A percentile compares a stretch with the other conserved stretches of the same genome.
These are phyloP conservation scores for Lycophotia porphyrea DNA, from an alignment of 2,888 invertebrate genomes.

Conservation along the genomic window DNA sequence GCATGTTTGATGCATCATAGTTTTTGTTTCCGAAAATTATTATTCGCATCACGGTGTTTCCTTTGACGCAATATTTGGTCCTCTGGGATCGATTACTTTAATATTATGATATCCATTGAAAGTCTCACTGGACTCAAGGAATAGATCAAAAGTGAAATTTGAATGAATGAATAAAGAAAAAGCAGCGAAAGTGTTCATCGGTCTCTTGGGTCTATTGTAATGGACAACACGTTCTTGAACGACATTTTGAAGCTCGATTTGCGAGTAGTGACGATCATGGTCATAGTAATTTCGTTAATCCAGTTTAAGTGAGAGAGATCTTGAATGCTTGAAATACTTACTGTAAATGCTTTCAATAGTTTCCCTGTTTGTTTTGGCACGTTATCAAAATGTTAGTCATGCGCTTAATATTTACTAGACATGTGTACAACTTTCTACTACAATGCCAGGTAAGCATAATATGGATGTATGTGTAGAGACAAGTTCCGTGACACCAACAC, in stretches of 20 bases:
- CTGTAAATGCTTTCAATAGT: conserved; percentile 51
- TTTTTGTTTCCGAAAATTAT: conserved; percentile 14
- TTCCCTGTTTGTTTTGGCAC: conserved; percentile 63
- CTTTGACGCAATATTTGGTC: conserved; percentile 69
- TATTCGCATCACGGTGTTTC: conserved; percentile 44
- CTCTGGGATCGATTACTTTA: conserved; percentile 70
- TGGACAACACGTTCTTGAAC: conserved; percentile 83
- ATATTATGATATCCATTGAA: conserved; percentile 66
- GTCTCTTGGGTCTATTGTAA: conserved; percentile 83
- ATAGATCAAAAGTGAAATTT: conserved; percentile 87
- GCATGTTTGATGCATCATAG: conserved; percentile 29
- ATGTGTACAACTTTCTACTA: conserved; percentile 61
- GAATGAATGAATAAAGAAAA: conserved; percentile 82
- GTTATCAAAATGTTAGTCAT: conserved; percentile 64
- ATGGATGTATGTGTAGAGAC: conserved; percentile 31
- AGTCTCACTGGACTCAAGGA: conserved; percentile 72
- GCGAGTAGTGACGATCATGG: conserved; percentile 68
- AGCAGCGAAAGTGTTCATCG: conserved; percentile 86
- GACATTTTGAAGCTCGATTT: conserved; percentile 79
- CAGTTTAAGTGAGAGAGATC: conserved; percentile 60
- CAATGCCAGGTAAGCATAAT: conserved; percentile 28
- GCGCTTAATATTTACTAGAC: conserved; percentile 54
- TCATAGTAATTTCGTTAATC: conserved; percentile 59
- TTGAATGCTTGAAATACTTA: conserved; percentile 67
- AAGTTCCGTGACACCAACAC: conserved; percentile 21